These are phyloP conservation scores for Philaenus spumarius DNA, from an alignment of 1,140 invertebrate species.

Conservation along the genomic window DNA sequence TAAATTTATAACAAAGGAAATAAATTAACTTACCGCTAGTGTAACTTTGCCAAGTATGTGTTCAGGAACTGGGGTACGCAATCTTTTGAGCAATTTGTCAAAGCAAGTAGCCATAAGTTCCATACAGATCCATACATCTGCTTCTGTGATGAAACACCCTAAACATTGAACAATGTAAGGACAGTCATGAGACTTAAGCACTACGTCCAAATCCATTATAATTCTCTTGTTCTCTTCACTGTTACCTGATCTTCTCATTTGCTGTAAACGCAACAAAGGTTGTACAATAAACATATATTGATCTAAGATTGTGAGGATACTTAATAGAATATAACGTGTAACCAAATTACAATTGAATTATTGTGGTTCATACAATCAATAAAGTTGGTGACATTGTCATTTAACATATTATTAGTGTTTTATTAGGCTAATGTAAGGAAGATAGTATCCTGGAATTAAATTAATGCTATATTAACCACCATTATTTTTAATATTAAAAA, in stretches of 20 bases:
- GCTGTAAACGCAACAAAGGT: too few species aligned
- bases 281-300: too few species aligned
- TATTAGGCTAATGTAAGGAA: too few species aligned
- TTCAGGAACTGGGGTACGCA: slow-evolving; percentile 85
- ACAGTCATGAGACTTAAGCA: slow-evolving; percentile 93
- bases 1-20: neutral
- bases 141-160: slow-evolving; percentile 93
- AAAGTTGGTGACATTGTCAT: too few species aligned
- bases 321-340: too few species aligned
- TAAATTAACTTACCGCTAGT: slow-evolving; percentile 68
- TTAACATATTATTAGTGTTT: too few species aligned
- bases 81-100: slow-evolving; percentile 87
- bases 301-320: too few species aligned
- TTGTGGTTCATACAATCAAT: too few species aligned
- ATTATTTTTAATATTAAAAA: too few species aligned
- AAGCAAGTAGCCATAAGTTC: slow-evolving; percentile 98
- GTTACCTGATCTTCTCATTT: slow-evolving; percentile 96
- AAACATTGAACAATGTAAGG: slow-evolving; percentile 95
- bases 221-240: slow-evolving; percentile 96
- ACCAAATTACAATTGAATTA: too few species aligned
- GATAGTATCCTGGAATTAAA: too few species aligned
- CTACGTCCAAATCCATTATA: slow-evolving; percentile 97
- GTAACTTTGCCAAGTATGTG: slow-evolving; percentile 93
- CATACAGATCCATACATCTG: slow-evolving; percentile 88
- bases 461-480: too few species aligned